Base-by-base conservation (phyloP, 1,140 invertebrate genomes). In the Megalopta genalis region DNA sequence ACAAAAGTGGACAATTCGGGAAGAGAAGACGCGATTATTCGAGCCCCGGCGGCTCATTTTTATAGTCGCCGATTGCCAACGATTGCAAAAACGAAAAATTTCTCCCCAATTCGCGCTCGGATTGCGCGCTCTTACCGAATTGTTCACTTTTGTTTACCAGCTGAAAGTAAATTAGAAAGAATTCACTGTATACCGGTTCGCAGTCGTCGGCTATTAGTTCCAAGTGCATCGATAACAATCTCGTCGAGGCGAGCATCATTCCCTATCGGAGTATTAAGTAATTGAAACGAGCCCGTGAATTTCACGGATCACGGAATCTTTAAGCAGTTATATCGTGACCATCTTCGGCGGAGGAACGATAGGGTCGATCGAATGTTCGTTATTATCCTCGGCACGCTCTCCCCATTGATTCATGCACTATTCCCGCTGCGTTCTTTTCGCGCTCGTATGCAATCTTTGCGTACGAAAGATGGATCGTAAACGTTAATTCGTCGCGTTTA, bases 211-310 rank as follows among this genome's bases (percentile, higher is more conserved):
- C 63, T 60, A 79, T 66, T 46, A 49, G 46, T n/a, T 74, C 77
- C 83, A 71, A 81, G 81, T 85, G 80, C 81, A 85, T 77, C 65
- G 83, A 83, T 83, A 85, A 77, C 83, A 80, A 72, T 80, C 70
- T 82, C 77, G 80, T 82, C 80, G 67, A 77, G 77, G 27, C 70
- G 77, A 79, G 70, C 77, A 79, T 79, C 77, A 66, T 64, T 72
- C 57, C n/a, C 46, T 16, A 71, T 42, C 76, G n/a, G 8, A 54
- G 14, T 12, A 18, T 60, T 59, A 71, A 72, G 71, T 79, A 72
- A 74, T 65, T 79, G 54, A 64, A 78, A 73, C 77, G 70, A 66
- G 63, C 77, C 37, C 5, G 9, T 27, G 63, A 59, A 59, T 67
- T 72, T 77, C 75, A 21, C 66, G 66, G 37, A 77, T 70, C 68